These are phyloP conservation scores for Rhombomys opimus DNA, from an alignment of 2,113 vertebrate species.

Conservation along the genomic window DNA sequence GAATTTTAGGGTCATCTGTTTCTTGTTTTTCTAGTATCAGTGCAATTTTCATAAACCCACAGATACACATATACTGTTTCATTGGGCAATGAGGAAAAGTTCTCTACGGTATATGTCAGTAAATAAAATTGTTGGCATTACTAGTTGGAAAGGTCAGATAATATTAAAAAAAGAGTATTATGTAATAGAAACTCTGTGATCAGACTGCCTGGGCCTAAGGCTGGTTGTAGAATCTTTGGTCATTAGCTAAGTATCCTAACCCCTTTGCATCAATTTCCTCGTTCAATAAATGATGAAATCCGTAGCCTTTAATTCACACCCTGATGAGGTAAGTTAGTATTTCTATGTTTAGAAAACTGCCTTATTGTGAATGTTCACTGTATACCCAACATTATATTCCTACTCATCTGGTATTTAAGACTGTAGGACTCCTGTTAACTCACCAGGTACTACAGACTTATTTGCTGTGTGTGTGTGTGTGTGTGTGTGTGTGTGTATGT, in stretches of 20 bases:
- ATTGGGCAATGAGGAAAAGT: neutral
- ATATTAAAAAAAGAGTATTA: neutral
- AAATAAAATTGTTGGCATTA: neutral
- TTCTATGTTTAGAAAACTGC: neutral
- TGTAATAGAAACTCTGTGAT: neutral
- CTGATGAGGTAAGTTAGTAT: neutral
- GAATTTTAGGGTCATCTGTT: neutral
- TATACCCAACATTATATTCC: neutral
- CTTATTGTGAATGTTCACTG: neutral
- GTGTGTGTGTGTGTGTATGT: neutral
- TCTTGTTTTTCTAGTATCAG: slow-evolving; percentile 4
- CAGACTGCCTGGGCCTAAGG: neutral
- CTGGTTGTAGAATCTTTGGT: neutral
- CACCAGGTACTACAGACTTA: neutral
- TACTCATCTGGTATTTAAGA: neutral
- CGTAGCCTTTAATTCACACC: neutral
- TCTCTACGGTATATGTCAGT: neutral
- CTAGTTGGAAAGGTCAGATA: neutral
- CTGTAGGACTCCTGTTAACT: neutral
- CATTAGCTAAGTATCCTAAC: neutral
- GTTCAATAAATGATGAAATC: neutral
- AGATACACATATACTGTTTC: neutral
- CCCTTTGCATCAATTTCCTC: neutral
- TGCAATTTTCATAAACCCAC: neutral
- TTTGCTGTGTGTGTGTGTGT: neutral